A percentile compares a stretch with the other conserved stretches of the same genome.
Evolutionary conservation across 2,888 invertebrate species (phyloP).

Genomic region (Eugnorisma glareosa): DNA sequence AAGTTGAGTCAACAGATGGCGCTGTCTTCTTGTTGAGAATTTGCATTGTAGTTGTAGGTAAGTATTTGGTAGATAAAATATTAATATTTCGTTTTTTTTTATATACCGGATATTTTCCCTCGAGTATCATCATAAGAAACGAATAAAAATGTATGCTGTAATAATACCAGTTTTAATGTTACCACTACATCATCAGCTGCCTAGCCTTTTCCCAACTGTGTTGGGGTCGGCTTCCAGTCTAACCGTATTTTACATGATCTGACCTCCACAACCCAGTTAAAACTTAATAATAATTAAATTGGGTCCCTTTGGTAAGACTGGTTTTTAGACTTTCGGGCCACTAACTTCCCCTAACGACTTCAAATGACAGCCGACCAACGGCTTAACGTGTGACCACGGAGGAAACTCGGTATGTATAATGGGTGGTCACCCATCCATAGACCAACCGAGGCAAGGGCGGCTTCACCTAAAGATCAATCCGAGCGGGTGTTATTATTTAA

Average conservation of each 20-base stretch:
- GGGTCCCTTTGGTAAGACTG: too few relatives aligned
- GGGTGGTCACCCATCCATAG: neutral
- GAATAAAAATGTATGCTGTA: neutral
- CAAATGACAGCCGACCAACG: too few relatives aligned
- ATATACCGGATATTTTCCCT: neutral
- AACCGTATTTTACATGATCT: neutral
- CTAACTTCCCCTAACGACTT: too few relatives aligned
- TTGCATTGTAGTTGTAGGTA: neutral
- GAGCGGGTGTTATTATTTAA: too few relatives aligned
- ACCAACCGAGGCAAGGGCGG: neutral
- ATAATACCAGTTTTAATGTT: neutral
- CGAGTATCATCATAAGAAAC: neutral
- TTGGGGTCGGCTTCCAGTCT: neutral
- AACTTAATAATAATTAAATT: too few relatives aligned
- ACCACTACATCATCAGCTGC: neutral
- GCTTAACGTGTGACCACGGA: too few relatives aligned
- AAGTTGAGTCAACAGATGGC: conserved; percentile 39
- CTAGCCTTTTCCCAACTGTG: neutral
- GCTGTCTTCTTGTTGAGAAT: conserved; percentile 5
- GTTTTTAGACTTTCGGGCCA: too few relatives aligned
- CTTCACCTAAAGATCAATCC: too few relatives aligned
- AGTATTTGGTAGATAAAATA: neutral
- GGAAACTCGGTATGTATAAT: too few relatives aligned
- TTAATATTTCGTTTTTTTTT: neutral
- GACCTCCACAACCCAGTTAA: too few relatives aligned